Percentiles rank a stretch among this genome's conserved stretches.
Evolutionary conservation across 2,113 vertebrate species (phyloP).

Genomic region (Chitala chitala): DNA sequence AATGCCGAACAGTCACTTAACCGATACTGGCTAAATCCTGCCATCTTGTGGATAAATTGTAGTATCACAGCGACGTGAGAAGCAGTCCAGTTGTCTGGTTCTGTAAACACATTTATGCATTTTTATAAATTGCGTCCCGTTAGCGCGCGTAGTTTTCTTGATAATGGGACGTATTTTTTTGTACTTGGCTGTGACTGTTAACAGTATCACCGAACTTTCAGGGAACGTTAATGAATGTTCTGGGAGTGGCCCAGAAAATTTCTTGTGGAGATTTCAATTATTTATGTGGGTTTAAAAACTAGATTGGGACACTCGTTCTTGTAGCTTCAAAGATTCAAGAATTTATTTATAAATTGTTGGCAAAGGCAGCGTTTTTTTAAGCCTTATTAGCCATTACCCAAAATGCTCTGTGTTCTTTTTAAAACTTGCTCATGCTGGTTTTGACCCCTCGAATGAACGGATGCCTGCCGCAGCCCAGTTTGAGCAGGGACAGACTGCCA

Average conservation of each 20-base stretch:
- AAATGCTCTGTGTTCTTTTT: not conserved
- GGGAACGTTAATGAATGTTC: not conserved
- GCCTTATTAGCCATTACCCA: not conserved
- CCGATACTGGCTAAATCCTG: conserved; percentile 11
- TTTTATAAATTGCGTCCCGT: not conserved
- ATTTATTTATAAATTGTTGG: not conserved
- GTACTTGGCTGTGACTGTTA: not conserved
- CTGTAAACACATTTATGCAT: not conserved
- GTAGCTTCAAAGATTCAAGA: not conserved
- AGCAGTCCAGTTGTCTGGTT: not conserved
- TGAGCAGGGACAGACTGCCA: too few species aligned
- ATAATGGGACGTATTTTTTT: not conserved
- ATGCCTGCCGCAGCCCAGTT: too few species aligned
- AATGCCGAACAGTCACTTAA: not conserved
- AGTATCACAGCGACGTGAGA: not conserved
- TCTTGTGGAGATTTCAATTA: not conserved
- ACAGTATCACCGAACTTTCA: not conserved
- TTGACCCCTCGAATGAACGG: too few species aligned
- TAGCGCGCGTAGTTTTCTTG: not conserved
- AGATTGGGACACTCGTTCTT: too few species aligned
- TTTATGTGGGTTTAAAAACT: not conserved
- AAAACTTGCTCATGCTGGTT: too few species aligned
- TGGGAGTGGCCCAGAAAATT: not conserved
- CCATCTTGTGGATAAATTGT: not conserved
- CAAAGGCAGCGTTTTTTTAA: not conserved